Evolutionary conservation across 2,113 vertebrate genomes (phyloP), one percentile per base, ranked within the genome.

Genomic region (Elaphurus davidianus): DNA sequence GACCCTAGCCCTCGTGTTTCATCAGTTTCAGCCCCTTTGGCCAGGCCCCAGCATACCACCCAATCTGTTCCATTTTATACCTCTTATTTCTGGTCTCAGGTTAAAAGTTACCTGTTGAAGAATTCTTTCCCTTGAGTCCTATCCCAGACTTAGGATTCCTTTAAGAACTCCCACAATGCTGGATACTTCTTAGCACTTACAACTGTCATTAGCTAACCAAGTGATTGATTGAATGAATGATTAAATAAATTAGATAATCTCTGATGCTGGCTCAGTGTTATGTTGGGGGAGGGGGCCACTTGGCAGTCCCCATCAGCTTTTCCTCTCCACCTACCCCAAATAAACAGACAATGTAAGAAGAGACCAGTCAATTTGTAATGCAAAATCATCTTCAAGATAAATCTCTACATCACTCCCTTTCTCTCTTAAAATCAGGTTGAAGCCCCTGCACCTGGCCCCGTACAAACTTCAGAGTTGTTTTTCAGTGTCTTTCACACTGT

Each of bases 81-180:
- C 14, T 90, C 52, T 64, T 74, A 50, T 50, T 86, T 93, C 82
- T 59, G 33, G 64, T 57, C 40, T 96, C 79, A 36, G 45, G 19
- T 95, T 93, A 90, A 87, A 93, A 90, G 64, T 90, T 64, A 23
- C 33, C 43, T 92, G 13, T 57, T 94, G 89, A 95, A 93, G n/a
- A 96, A 84, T 87, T 87, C 36, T 52, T 45, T 90, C n/a, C 45
- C 83, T 86, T n/a, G 50, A 1, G 3, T 28, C 36, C 28, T 59
- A 71, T 71, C 36, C 60, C 17, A 59, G 40, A 74, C 16, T 33
- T 40, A 55, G 7, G 7, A 30, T 82, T 59, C 17, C 87, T 95
- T 55, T 27, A 21, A 45, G 78, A 93, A 57, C 33, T 87, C 40
- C 62, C n/a, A 59, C 1, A 4, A 36, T 67, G 14, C 21, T 5